Percentiles rank a stretch among this genome's conserved stretches.
phyloP scores from a whole-genome alignment of 64 coral and sea anemone genomes.

The Stylophora pistillata region DNA sequence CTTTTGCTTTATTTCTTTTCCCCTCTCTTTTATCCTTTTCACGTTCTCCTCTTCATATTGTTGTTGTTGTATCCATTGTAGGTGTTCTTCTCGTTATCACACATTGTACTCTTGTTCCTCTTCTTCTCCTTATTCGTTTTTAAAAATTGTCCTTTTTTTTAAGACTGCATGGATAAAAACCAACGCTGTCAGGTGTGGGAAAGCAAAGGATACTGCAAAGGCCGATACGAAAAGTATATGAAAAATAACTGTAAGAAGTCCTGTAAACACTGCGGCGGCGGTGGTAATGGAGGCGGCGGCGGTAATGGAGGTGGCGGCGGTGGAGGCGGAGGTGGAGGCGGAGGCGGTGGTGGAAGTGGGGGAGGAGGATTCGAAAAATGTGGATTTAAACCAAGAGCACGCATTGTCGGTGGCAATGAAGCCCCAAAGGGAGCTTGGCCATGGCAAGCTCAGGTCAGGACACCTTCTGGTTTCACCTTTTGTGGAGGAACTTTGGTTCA shows the following conservation, averaged over 20 bases:
- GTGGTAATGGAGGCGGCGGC: neutral
- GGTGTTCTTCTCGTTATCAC: no score
- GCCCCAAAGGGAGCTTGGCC: constrained; percentile 71
- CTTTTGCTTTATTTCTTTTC: no score
- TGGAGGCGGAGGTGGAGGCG: neutral
- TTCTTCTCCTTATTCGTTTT: no score
- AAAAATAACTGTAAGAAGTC: neutral
- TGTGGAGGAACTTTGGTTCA: constrained; percentile 76
- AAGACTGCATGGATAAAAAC: no score
- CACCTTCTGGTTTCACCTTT: constrained; percentile 29
- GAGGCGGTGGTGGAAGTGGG: neutral
- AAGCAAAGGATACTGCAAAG: constrained; percentile 1
- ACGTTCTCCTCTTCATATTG: no score
- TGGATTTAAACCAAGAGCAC: constrained; percentile 47
- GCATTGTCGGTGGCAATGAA: constrained; percentile 70
- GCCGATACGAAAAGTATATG: neutral
- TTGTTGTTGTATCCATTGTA: no score
- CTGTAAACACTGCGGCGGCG: constrained; percentile 6
- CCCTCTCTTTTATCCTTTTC: no score
- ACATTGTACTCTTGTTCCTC: no score
- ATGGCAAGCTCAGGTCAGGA: constrained; percentile 63
- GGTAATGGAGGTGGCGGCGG: neutral
- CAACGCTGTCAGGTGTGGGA: no score
- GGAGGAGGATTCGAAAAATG: constrained; percentile 18
- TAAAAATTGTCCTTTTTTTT: no score